These are phyloP conservation scores for Accipiter cooperii DNA, from an alignment of 2,113 vertebrate species.

Conservation along the genomic window DNA sequence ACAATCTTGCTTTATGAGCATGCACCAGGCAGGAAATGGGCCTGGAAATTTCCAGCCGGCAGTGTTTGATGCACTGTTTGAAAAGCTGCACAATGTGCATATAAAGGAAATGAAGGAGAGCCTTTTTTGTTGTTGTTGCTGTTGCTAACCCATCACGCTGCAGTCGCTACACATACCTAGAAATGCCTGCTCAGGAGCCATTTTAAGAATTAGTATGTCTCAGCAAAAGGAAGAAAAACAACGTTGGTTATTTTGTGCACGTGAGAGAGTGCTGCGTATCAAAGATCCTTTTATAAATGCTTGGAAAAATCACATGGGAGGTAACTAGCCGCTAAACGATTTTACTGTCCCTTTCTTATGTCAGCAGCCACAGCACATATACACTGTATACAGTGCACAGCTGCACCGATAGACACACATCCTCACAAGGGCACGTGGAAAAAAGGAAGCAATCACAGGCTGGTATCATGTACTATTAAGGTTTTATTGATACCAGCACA, in stretches of 20 bases:
- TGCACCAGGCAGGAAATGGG: constrained; percentile 58
- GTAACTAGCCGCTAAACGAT: not conserved
- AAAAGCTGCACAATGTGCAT: constrained; percentile 37
- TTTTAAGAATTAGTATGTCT: constrained; percentile 34
- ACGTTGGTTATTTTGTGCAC: not conserved
- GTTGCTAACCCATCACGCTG: not conserved
- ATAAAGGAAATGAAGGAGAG: constrained; percentile 37
- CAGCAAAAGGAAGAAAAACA: constrained; percentile 36
- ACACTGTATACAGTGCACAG: not conserved
- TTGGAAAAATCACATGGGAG: constrained; percentile 3
- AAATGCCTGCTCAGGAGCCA: constrained; percentile 42
- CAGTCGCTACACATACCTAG: not conserved
- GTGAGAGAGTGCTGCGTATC: not conserved
- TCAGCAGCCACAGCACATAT: not conserved
- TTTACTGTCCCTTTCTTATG: not conserved
- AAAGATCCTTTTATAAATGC: not conserved
- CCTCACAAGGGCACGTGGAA: not conserved
- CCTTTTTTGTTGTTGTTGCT: not conserved
- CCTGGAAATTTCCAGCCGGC: constrained; percentile 57
- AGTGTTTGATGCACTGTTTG: constrained; percentile 29
- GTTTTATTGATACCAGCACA: constrained; percentile 34
- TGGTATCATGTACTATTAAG: not conserved
- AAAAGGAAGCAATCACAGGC: constrained; percentile 10
- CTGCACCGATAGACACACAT: not conserved
- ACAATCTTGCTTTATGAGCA: constrained; percentile 41